Conservation (phyloP, 1,140 invertebrate genomes). For the Drosophila parabipectinata region DNA sequence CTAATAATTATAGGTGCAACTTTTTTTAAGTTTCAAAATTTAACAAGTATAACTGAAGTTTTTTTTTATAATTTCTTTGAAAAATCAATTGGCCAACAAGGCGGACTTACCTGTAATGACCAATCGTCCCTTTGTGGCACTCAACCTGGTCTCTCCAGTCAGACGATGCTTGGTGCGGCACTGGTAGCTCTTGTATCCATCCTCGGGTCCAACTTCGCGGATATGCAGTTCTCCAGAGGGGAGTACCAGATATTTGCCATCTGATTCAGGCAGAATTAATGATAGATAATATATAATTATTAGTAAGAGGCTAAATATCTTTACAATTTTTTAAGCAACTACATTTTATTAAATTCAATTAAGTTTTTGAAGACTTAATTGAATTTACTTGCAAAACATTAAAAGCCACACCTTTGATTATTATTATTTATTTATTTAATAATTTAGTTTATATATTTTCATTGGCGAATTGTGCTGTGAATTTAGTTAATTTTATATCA, state of each 20-base stretch:
- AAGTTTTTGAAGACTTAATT: conserved; percentile 36
- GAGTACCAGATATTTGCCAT: conserved; percentile 96
- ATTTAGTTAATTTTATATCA: conserved; percentile 26
- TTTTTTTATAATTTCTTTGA: conserved; percentile 11
- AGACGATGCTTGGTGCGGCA: conserved; percentile 97
- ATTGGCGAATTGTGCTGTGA: conserved; percentile 6
- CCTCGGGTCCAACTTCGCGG: conserved; percentile 95
- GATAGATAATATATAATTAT: conserved; percentile 28
- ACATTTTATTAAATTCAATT: conserved; percentile 33
- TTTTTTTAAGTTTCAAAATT: neutral
- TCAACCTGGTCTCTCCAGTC: conserved; percentile 95
- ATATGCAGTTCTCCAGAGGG: conserved; percentile 97
- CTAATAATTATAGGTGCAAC: too few relatives aligned
- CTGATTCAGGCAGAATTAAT: conserved; percentile 84
- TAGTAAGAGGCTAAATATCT: conserved; percentile 18
- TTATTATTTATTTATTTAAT: neutral
- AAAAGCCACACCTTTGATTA: conserved; percentile 50
- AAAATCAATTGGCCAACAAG: conserved; percentile 56
- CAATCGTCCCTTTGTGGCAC: conserved; percentile 95
- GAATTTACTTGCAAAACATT: conserved; percentile 35
- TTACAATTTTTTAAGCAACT: neutral
- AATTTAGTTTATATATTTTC: neutral
- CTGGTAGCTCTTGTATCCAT: conserved; percentile 96
- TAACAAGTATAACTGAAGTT: conserved; percentile 27
- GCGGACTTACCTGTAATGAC: conserved; percentile 96